A percentile compares a stretch with the other conserved stretches of the same genome.
phyloP scores from a whole-genome alignment of 1,140 invertebrate species.

The Cardiocondyla obscurior region DNA sequence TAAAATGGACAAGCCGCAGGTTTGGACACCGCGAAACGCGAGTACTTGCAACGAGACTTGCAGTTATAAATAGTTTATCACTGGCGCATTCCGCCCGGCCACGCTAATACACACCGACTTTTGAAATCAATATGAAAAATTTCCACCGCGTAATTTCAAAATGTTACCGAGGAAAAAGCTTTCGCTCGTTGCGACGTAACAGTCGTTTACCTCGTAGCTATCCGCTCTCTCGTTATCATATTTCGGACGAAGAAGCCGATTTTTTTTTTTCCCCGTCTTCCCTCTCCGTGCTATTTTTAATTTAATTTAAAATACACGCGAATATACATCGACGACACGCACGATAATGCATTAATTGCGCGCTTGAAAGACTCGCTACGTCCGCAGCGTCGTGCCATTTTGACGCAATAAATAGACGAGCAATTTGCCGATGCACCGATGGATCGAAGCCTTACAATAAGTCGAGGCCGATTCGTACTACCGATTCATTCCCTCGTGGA shows the following conservation, averaged over 20 bases:
- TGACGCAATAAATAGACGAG: slow-evolving; percentile 44
- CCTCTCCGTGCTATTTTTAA: background rate
- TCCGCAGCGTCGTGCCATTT: slow-evolving; percentile 19
- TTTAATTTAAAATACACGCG: background rate
- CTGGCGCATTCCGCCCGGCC: background rate
- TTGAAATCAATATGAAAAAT: slow-evolving; percentile 36
- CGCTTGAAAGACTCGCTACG: background rate
- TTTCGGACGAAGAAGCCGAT: too few species aligned
- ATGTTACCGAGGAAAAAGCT: background rate
- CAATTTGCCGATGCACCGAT: slow-evolving; percentile 47
- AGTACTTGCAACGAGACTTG: background rate
- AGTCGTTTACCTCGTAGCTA: too few species aligned
- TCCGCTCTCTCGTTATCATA: background rate
- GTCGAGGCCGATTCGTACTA: slow-evolving; percentile 54
- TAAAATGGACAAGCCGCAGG: slow-evolving; percentile 40
- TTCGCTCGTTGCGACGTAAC: background rate
- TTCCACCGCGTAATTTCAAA: slow-evolving; percentile 1
- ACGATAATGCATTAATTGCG: slow-evolving; percentile 4
- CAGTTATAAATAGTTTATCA: slow-evolving; percentile 14
- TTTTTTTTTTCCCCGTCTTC: too few species aligned
- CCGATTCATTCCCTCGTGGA: slow-evolving; percentile 68
- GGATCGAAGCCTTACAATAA: slow-evolving; percentile 58
- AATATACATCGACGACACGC: background rate
- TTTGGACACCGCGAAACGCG: background rate
- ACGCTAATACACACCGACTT: slow-evolving; percentile 16